Evolutionary conservation across 2,888 invertebrate genomes (phyloP).

Genomic region (Athetis lepigone): DNA sequence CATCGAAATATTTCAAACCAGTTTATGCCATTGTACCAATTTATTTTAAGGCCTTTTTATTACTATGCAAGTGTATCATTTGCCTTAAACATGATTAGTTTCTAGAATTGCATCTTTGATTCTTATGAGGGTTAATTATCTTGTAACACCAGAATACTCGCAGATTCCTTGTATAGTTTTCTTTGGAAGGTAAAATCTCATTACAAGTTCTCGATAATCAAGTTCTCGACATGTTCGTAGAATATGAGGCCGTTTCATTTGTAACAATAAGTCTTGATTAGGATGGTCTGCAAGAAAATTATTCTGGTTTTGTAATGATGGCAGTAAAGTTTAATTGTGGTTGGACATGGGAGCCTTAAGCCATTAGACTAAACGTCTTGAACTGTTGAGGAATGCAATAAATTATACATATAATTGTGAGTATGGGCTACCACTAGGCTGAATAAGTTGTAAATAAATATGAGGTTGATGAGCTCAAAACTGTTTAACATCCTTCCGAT

Average conservation of each 20-base stretch:
- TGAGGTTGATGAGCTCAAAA: not conserved
- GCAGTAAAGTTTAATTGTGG: too few species aligned
- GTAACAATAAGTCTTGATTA: too few species aligned
- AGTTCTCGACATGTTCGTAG: too few species aligned
- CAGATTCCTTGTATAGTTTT: not conserved
- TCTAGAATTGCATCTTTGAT: constrained; percentile 10
- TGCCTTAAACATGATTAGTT: constrained; percentile 34
- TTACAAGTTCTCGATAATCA: too few species aligned
- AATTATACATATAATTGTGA: too few species aligned
- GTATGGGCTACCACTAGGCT: too few species aligned
- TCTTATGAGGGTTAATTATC: not conserved
- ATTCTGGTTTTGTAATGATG: too few species aligned
- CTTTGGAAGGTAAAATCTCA: too few species aligned
- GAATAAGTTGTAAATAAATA: not conserved
- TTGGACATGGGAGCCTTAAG: too few species aligned
- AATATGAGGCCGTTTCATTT: not conserved
- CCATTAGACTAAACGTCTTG: too few species aligned
- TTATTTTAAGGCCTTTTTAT: constrained; percentile 51
- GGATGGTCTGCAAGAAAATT: too few species aligned
- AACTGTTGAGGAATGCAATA: too few species aligned
- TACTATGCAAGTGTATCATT: constrained; percentile 19
- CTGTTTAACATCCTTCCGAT: not conserved
- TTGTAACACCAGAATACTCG: not conserved
- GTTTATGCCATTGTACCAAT: constrained; percentile 37
- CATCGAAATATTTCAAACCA: constrained; percentile 35